Evolutionary conservation across 30 jellyfish, hydroid and myxozoan species (phyloP).

Genomic region (Aurelia coerulea): DNA sequence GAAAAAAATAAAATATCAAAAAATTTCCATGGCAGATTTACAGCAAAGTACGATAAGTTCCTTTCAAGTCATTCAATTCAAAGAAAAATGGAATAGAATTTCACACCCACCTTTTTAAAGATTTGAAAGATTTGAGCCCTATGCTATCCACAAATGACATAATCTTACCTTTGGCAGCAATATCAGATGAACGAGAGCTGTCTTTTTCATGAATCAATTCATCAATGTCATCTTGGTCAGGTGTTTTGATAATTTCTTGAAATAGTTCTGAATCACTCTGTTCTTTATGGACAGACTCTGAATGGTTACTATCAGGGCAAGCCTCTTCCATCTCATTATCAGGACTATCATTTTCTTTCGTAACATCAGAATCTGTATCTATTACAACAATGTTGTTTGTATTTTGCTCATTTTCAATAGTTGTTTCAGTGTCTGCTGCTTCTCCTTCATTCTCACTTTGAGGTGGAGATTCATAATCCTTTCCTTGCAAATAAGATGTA

Average conservation of each 20-base stretch:
- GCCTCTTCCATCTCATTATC: background rate
- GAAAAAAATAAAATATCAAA: too few relatives aligned
- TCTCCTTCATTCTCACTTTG: constrained; percentile 70
- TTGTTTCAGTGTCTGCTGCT: constrained; percentile 7
- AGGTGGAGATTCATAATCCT: constrained; percentile 10
- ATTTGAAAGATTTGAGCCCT: too few relatives aligned
- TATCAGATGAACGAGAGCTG: too few relatives aligned
- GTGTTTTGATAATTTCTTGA: constrained; percentile 55
- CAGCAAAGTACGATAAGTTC: too few relatives aligned
- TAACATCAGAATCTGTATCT: background rate
- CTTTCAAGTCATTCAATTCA: too few relatives aligned
- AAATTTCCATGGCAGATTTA: too few relatives aligned
- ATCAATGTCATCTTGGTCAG: constrained; percentile 71
- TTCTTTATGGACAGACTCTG: too few relatives aligned
- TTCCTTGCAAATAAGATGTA: constrained; percentile 45
- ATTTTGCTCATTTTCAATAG: background rate
- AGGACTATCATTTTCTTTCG: background rate
- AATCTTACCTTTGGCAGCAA: too few relatives aligned
- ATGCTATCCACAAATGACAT: too few relatives aligned
- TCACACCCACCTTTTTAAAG: too few relatives aligned
- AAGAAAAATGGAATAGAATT: too few relatives aligned
- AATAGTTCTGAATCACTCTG: constrained; percentile 49
- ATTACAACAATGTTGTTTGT: background rate
- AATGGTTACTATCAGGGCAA: background rate
- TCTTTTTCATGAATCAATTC: constrained; percentile 52